Percentiles rank a stretch among this genome's conserved stretches.
phyloP scores from a whole-genome alignment of 2,113 vertebrate genomes.

The Odocoileus virginianus region DNA sequence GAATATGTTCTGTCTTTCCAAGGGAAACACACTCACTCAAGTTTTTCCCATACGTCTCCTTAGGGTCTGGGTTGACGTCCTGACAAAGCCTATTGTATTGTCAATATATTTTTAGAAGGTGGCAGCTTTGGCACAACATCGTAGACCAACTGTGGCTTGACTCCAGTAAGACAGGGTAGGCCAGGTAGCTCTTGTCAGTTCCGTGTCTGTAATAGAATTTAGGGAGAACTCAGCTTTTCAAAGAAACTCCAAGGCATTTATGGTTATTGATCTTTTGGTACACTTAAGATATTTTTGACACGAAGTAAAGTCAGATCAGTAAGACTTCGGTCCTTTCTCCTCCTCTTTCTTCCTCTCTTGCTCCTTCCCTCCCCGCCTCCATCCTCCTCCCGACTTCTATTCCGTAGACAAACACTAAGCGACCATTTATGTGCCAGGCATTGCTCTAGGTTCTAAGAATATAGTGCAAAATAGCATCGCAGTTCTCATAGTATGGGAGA shows the following conservation, averaged over 20 bases:
- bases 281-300: neutral
- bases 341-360: neutral
- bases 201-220: neutral
- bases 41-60: neutral
- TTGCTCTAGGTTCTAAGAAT: neutral
- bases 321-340: accelerated
- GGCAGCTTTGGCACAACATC: neutral
- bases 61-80: no score
- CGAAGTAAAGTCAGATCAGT: neutral
- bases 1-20: neutral
- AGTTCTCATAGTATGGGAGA: neutral
- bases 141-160: accelerated
- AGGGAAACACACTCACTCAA: neutral
- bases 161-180: accelerated
- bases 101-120: neutral
- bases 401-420: neutral
- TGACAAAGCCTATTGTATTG: neutral
- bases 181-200: neutral
- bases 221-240: neutral
- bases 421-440: neutral
- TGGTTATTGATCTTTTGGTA: neutral
- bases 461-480: neutral
- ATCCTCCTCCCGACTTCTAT: neutral
- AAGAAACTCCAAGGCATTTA: neutral
- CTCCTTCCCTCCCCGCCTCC: accelerated